These are phyloP conservation scores for Polypedilum vanderplanki DNA, from an alignment of 1,140 invertebrate genomes.

Conservation along the genomic window DNA sequence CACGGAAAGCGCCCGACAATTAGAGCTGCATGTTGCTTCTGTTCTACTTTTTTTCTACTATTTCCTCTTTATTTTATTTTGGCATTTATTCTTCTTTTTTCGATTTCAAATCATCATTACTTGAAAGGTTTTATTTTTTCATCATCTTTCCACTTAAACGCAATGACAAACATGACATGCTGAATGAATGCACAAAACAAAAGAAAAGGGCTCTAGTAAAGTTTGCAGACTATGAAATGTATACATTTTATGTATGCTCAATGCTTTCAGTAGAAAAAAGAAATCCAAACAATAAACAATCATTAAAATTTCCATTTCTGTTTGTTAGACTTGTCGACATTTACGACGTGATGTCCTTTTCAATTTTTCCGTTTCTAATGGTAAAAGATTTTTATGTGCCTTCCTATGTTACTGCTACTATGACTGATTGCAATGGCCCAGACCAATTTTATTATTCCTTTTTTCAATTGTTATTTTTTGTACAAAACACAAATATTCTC, in stretches of 20 bases:
- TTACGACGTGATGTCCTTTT: slow-evolving; percentile 17
- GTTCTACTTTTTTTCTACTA: not conserved
- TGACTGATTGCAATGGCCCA: too few species aligned
- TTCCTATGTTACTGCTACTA: too few species aligned
- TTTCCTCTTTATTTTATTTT: not conserved
- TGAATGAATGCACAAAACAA: too few species aligned
- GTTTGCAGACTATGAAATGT: too few species aligned
- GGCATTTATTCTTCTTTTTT: not conserved
- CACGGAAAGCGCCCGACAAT: slow-evolving; percentile 6
- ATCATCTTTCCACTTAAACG: not conserved
- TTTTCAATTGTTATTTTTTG: too few species aligned
- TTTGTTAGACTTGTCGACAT: not conserved
- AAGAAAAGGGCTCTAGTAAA: too few species aligned
- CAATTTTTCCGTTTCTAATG: not conserved
- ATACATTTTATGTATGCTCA: too few species aligned
- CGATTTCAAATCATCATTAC: too few species aligned
- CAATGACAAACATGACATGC: slow-evolving; percentile 1
- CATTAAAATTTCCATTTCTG: slow-evolving; percentile 19
- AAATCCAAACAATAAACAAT: slow-evolving; percentile 3
- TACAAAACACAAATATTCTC: too few species aligned
- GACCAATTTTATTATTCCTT: too few species aligned
- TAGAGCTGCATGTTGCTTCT: not conserved
- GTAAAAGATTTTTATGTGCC: too few species aligned
- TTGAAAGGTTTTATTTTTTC: too few species aligned
- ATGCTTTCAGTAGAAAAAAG: not conserved